phyloP scores from a whole-genome alignment of 2,113 vertebrate genomes.

The Chlamydotis undulata region DNA sequence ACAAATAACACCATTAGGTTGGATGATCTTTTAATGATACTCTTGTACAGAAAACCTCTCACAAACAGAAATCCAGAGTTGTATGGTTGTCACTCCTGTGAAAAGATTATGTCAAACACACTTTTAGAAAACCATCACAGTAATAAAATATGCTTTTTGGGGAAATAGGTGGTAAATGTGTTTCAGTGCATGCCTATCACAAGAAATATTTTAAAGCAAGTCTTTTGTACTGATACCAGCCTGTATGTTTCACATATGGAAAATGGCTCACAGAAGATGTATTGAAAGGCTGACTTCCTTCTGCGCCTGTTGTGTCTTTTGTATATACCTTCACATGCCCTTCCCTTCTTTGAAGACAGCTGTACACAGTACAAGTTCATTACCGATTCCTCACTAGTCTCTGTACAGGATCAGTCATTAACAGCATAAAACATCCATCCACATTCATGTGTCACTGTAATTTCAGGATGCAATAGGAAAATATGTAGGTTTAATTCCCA shows the following conservation, averaged over 20 bases:
- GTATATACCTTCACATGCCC: background rate
- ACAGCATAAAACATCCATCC: background rate
- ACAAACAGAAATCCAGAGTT: background rate
- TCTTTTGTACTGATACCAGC: background rate
- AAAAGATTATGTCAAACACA: background rate
- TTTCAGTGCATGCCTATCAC: background rate
- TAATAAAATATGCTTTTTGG: background rate
- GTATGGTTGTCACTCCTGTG: background rate
- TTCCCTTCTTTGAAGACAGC: background rate
- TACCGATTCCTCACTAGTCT: background rate
- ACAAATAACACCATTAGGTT: background rate
- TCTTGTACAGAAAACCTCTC: background rate
- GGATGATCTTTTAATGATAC: background rate
- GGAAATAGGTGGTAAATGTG: background rate
- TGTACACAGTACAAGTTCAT: background rate
- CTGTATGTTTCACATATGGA: rapidly evolving
- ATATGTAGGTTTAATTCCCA: constrained; percentile 15
- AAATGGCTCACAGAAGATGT: background rate
- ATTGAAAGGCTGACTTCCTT: background rate
- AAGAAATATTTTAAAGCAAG: background rate
- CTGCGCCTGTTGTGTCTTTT: background rate
- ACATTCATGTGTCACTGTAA: background rate
- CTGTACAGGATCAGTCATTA: background rate
- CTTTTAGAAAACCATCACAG: background rate
- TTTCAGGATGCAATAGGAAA: constrained; percentile 48